Evolutionary conservation across 2,888 invertebrate genomes (phyloP), one percentile per base, ranked within the genome.

Genomic region (Brachyptera risi): DNA sequence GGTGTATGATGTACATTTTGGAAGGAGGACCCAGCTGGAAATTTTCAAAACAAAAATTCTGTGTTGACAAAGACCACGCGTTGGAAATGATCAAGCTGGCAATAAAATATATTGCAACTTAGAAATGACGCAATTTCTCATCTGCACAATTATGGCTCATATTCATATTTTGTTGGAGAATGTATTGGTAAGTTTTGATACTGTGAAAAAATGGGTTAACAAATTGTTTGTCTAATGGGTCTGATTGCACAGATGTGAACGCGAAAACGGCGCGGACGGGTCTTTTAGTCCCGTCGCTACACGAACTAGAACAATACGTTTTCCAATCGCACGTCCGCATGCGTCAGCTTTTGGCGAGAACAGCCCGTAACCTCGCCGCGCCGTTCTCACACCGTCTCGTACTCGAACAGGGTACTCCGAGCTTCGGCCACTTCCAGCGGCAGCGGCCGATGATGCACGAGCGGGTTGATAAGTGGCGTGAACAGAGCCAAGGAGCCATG

Each of bases 401-500:
- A 15, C 68, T 78, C 3, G 61, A 68, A 21, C 70, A 70, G 27
- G 76, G 76, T 31, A 73, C 77, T 1, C 71, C 78, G 3, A 74
- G 75, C 63, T 78, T 73, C 65, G 74, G 76, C 2, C 78, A 78
- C 67, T 75, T 75, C 63, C 69, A 73, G 27, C 75, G 75, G 63
- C 75, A 73, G 1, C 69, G 72, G 49, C 66, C 73, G 2, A 72
- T 71, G 49, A 69, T 72, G 19, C 69, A 71, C 9, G 73, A 73
- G n/a, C 77, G 76, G 65, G 65, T 77, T 50, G 65, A 70, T 1
- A 73, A 77, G 44, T 77, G 76, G 11, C 74, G 77, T 65, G 72
- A 73, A 21, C 68, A 79, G 1, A 76, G 79, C 0, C 74, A 75
- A 61, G 73, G 72, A 60, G 82, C 80, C 1, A 67, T 81, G 65